Conservation (phyloP, 2,888 invertebrate genomes). For the Pharmacophagus antenor region DNA sequence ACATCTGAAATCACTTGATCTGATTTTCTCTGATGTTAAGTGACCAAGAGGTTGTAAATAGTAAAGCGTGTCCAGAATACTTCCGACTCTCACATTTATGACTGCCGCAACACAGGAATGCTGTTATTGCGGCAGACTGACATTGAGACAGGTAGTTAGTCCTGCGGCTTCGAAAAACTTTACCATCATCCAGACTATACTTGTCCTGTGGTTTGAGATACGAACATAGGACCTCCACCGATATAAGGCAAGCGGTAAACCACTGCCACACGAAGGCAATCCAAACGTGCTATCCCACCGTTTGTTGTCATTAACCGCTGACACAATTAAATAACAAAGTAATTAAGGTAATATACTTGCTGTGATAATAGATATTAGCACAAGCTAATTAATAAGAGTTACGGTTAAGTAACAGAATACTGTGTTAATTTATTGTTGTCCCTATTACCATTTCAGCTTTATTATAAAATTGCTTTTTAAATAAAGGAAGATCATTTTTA, state of each 20-base stretch:
- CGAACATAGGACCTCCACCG: neutral
- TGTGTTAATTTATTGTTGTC: neutral
- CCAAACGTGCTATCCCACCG: neutral
- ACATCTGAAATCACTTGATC: too few relatives aligned
- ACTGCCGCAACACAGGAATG: too few relatives aligned
- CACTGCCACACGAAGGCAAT: too few relatives aligned
- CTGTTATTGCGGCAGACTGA: too few relatives aligned
- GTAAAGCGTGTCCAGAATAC: too few relatives aligned
- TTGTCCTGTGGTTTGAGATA: too few relatives aligned
- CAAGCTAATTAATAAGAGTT: neutral
- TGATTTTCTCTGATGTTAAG: too few relatives aligned
- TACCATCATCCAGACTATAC: too few relatives aligned
- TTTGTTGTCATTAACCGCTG: neutral
- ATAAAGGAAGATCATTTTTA: neutral
- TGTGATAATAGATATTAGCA: neutral
- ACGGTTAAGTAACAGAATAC: neutral
- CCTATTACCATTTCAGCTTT: neutral
- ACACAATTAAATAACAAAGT: slow-evolving; percentile 2
- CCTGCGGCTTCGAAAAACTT: too few relatives aligned
- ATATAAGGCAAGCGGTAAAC: neutral
- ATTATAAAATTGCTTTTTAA: neutral
- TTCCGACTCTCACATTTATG: too few relatives aligned
- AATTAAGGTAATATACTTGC: neutral
- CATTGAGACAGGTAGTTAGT: too few relatives aligned
- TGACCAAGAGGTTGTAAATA: too few relatives aligned